phyloP scores from a whole-genome alignment of 2,797 vertebrate species.

The Onychomys leucogaster region DNA sequence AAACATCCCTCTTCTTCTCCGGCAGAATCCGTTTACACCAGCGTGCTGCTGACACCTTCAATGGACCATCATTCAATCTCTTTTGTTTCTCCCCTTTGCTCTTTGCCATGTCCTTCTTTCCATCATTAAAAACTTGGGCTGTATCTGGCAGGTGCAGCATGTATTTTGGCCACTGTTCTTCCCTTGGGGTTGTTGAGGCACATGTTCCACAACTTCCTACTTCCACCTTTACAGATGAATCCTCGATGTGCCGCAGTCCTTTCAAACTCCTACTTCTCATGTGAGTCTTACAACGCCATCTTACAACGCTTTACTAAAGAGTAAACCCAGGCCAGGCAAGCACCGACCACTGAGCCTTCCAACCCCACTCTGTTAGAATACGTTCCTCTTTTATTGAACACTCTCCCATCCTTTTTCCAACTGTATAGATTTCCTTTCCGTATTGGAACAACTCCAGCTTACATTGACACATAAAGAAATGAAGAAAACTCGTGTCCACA shows the following conservation, averaged over 20 bases:
- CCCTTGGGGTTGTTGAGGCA: too few relatives aligned
- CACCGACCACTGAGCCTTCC: not conserved
- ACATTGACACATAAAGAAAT: not conserved
- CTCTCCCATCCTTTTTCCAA: not conserved
- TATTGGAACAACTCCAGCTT: not conserved
- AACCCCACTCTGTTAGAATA: too few relatives aligned
- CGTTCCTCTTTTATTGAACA: not conserved
- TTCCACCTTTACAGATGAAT: not conserved
- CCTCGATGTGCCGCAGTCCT: too few relatives aligned
- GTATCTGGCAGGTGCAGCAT: not conserved
- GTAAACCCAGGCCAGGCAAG: not conserved
- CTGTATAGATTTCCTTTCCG: not conserved
- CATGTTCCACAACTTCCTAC: not conserved
- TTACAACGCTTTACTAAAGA: not conserved
- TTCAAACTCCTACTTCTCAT: not conserved
- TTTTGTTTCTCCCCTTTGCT: not conserved
- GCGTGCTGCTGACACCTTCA: not conserved
- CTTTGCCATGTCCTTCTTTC: not conserved
- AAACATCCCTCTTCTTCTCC: not conserved
- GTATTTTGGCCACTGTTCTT: not conserved
- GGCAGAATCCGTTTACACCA: not conserved
- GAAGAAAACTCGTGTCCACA: not conserved
- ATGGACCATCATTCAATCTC: not conserved
- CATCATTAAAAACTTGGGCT: not conserved
- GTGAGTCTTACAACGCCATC: not conserved